These are phyloP conservation scores for Thunnus maccoyii DNA, from an alignment of 2,113 vertebrate species.

Conservation along the genomic window DNA sequence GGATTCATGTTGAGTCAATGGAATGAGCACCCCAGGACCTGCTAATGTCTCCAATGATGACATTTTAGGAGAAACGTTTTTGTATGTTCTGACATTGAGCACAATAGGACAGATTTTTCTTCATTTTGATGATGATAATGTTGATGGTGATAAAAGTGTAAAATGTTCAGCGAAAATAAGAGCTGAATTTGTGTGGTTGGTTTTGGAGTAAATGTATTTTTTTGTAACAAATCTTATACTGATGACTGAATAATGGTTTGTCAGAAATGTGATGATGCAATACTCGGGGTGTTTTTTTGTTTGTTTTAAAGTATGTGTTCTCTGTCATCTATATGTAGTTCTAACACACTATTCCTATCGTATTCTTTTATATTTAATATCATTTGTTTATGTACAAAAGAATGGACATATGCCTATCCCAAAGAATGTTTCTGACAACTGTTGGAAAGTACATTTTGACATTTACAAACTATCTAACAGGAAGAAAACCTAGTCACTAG, in stretches of 20 bases:
- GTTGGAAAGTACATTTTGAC: too few relatives aligned
- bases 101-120: constrained; percentile 20
- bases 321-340: neutral
- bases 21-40: constrained; percentile 38
- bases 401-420: neutral
- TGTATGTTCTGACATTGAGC: constrained; percentile 38
- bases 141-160: constrained; percentile 2
- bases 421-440: too few relatives aligned
- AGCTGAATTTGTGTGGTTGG: constrained; percentile 7
- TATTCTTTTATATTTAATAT: neutral
- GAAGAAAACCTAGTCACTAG: neutral
- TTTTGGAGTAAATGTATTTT: constrained; percentile 32
- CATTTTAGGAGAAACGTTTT: constrained; percentile 54
- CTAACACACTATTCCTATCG: neutral
- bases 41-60: constrained; percentile 66
- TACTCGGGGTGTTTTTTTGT: neutral
- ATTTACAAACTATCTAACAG: neutral
- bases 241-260: constrained; percentile 12
- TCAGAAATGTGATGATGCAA: constrained; percentile 10
- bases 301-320: neutral
- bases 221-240: constrained; percentile 10
- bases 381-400: neutral
- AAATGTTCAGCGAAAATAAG: constrained; percentile 18
- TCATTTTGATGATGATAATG: constrained; percentile 15
- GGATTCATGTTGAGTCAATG: constrained; percentile 70